Evolutionary conservation across 2,797 vertebrate genomes (phyloP), one percentile per base, ranked within the genome.

Genomic region (Diplodus puntazzo): DNA sequence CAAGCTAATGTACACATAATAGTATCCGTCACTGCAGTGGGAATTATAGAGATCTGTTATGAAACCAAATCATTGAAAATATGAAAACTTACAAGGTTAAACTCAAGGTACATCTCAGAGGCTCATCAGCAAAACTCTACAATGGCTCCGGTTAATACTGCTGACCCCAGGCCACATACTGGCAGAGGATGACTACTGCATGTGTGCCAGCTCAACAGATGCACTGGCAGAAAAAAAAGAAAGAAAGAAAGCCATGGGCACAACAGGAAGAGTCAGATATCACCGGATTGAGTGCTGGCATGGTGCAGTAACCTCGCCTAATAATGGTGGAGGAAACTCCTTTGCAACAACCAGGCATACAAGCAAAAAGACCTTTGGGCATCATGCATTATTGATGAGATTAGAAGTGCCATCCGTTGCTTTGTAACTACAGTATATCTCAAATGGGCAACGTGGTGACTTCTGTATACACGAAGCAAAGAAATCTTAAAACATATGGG

Each of bases 211-310:
- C 58, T 70, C 60, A 63, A 73, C 50, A 74, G 65, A 90, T 82
- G 71, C 52, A 62, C 6, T 64, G 70, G 55, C 61, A 73, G 79
- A 80, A 68, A 80, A 73, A 79, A 73, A 73, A 79, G 58, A 27
- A 27, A 27, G 3, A 27, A 27, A 27, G 20, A 57, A 25, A 58
- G 53, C 83, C 72, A 53, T n/a, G n/a, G 73, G 75, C 86, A 23
- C 9, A 16, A 69, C 73, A 73, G 60, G 69, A 49, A 68, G 43
- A 73, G 81, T 81, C 82, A 73, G 63, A 82, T 74, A 78, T 64
- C 69, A 87, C 77, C 39, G 54, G 74, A 64, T 43, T 9, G 50
- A 81, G 59, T 73, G 76, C 69, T 60, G 62, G 58, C 76, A 66
- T 39, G 50, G 69, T 80, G 50, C 62, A 75, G 62, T 76, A 72